phyloP scores from a whole-genome alignment of 37 sponge, comb jelly and placozoan species.

The Lycopodina hypogea region DNA sequence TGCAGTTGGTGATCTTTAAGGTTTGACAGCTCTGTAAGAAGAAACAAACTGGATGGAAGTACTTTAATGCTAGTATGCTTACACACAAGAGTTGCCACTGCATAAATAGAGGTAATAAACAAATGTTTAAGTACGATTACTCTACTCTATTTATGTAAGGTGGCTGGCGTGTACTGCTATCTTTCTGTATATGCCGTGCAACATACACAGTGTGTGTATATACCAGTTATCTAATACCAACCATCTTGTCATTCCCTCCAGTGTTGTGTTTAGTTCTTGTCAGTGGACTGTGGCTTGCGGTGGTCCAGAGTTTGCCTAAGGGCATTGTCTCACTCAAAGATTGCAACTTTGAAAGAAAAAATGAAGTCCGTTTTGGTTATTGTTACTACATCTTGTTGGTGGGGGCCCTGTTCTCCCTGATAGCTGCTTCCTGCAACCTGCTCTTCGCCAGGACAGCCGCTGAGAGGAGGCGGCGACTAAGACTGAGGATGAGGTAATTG shows the following conservation, averaged over 20 bases:
- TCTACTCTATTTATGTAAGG: no score
- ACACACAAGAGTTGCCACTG: no score
- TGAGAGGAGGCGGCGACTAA: constrained; percentile 51
- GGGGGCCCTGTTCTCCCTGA: constrained; percentile 53
- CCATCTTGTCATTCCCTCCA: not conserved
- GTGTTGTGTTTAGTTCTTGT: constrained; percentile 72
- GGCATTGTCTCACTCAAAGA: not conserved
- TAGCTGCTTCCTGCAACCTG: constrained; percentile 63
- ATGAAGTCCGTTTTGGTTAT: constrained; percentile 56
- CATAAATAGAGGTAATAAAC: no score
- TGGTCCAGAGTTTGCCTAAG: constrained; percentile 45
- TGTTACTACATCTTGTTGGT: constrained; percentile 64
- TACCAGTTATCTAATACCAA: no score
- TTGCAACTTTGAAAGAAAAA: not conserved
- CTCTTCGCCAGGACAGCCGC: constrained; percentile 68
- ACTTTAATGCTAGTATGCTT: no score
- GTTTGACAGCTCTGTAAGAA: no score
- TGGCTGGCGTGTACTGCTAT: no score
- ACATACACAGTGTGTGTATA: no score
- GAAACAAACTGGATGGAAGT: no score
- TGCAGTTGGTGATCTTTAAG: no score
- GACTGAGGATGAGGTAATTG: constrained; percentile 46
- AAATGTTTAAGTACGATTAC: no score
- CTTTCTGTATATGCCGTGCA: no score
- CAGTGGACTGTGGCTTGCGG: constrained; percentile 78